Base-by-base conservation (phyloP, 1,140 invertebrate species). In the Stegodyphus dumicola region DNA sequence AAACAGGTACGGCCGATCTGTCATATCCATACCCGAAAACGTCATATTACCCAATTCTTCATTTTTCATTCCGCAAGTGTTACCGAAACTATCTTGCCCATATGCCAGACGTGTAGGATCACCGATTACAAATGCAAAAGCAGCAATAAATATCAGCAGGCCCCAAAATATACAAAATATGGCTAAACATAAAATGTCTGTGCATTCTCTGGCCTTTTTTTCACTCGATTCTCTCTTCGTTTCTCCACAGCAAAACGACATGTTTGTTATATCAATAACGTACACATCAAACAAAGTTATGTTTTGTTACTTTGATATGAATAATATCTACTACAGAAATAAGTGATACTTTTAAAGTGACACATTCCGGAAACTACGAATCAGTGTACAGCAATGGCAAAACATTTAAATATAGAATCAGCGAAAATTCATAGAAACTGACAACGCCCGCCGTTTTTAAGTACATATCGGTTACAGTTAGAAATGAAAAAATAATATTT, bases 51-150 rank as follows among this genome's bases (percentile, higher is more conserved):
- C 93, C 86, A 93, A 93, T 87, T 93, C 93, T 90, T 96, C 95
- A 86, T 93, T 93, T 87, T 94, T 93, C 69, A 95, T 94, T 48
- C 96, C 96, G 91, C 97, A 99, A 53, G 95, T 96, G 90, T 98
- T 98, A n/a, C 97, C 97, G 92, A 96, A 98, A 87, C 96, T 97
- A 90, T 99, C 97, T 91, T 96, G 97, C 69, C 97, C 97, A 92
- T 97, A 96, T 84, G 97, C 94, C 7, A 98, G 92, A 86, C 96
- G 92, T 87, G 94, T 90, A 6, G 96, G 96, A 91, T 96, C 96
- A 0, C 97, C 96, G 91, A 96, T 96, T 9, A 95, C 94, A 89
- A 97, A 94, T 4, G 96, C 95, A 91, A 97, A 97, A 7, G 94
- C 94, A 13, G 96, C 95, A 86, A 98, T 95, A 86, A 96, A 92